Base-by-base conservation (phyloP, 92 coral and sea anemone genomes). In the Paragorgia papillata region DNA sequence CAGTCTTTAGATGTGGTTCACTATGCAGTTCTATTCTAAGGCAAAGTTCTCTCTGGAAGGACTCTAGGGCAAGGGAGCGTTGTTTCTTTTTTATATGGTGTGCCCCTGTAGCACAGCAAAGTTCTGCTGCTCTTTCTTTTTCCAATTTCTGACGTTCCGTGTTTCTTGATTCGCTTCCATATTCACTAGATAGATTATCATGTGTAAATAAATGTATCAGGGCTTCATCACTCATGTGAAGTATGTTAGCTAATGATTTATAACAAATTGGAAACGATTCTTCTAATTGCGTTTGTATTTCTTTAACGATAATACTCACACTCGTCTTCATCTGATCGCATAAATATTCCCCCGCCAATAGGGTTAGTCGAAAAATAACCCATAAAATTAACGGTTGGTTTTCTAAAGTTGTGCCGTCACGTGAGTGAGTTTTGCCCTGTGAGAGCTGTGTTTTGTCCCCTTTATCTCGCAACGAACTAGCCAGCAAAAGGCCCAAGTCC, bases 1-100 rank as follows among this genome's bases (percentile, higher is more conserved):
- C 85, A 15, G 85, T 73, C n/a, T 59, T 32, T 44, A 10, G 9
- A 25, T 61, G 66, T 7, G n/a, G 5, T 25, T 73, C 50, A 19
- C 85, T 80, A 5, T 46, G 26, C 17, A 48, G 15, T 33, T 73
- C 30, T 21, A 81, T 0, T 21, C 80, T 28, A 0, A 62, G 25
- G 39, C 29, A 15, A 4, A 62, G 68, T 1, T 37, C 68, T 3
- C 68, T 37, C 21, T 29, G 39, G 10, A 25, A 40, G 0, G 68
- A 62, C 43, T 70, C 66, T 21, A 41, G 17, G 17, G 61, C 25
- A 24, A 31, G 20, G 29, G 29, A 28, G 62, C 50, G n/a, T 66
- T 70, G 71, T 46, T 55, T 35, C 18, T 62, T 53, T 40, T 37
- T 57, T 14, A 2, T n/a, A 7, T 49, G 57, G 13, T 55, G 31